Evolutionary conservation across 2,888 invertebrate genomes (phyloP), one percentile per base, ranked within the genome.

Genomic region (Eupithecia abbreviata): DNA sequence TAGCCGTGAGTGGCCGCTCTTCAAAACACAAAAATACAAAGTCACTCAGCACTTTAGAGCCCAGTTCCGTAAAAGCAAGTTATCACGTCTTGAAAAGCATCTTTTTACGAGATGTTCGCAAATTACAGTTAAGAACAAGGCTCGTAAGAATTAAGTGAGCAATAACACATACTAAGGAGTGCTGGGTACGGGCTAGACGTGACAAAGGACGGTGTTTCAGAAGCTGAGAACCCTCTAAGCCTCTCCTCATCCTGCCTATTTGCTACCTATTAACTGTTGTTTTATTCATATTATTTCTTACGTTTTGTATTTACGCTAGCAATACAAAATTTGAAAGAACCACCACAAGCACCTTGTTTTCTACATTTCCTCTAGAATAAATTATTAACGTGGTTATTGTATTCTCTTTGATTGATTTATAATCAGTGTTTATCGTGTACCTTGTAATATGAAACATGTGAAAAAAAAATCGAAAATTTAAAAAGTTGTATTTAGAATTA

Each of bases 151-250:
- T 88, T 88, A 89, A 89, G 86, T 86, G 87, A 85, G 89, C 87
- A 89, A 88, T 89, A 88, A 90, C 88, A 88, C 87, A 87, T 89
- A 80, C 86, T 89, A 89, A 90, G 87, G 88, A 89, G 85, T 84
- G 81, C 85, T 86, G 83, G 82, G 82, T 84, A 83, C 85, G 83
- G 82, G 82, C 83, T 86, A 85, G 87, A 88, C 87, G 87, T 88
- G 88, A 89, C 89, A 87, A 88, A 88, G 80, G 81, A 82, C 79
- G 78, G 76, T 81, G 84, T 84, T 86, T 83, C 82, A 85, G 83
- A 85, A 85, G 85, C 83, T 82, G 82, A 80, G 81, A 84, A 81
- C 84, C 76, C 81, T 86, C 86, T 83, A 82, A 82, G 79, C 74
- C 83, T 83, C 85, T 86, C 82, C 76, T 82, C 81, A 81, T 83